Conservation (phyloP, 2,113 vertebrate species). For the Microcebus tavaratra region DNA sequence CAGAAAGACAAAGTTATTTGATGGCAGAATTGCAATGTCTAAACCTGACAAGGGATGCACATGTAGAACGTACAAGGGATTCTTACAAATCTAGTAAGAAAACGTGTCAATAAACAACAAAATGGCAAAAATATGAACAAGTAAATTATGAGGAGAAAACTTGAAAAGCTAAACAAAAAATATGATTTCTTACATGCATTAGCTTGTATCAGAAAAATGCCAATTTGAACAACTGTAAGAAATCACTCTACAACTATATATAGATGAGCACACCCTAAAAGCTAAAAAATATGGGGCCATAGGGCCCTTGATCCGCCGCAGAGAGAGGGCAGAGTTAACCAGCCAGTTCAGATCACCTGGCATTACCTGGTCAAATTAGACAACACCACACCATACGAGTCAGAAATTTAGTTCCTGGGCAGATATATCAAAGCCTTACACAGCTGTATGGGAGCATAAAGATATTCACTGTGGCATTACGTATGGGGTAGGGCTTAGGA, state of each 20-base stretch:
- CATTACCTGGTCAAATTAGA: not conserved
- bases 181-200: not conserved
- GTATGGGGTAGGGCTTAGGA: not conserved
- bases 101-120: not conserved
- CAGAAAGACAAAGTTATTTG: not conserved
- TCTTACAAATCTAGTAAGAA: not conserved
- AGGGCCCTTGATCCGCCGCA: not conserved
- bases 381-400: too few species aligned
- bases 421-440: not conserved
- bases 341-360: fast-evolving
- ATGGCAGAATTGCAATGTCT: not conserved
- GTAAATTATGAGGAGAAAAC: not conserved
- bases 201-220: not conserved
- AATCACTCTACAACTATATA: not conserved
- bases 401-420: not conserved
- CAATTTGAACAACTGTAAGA: not conserved
- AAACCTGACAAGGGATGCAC: too few species aligned
- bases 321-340: not conserved
- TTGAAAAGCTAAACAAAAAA: not conserved
- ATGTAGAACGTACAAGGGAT: not conserved
- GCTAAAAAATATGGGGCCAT: not conserved
- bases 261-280: not conserved
- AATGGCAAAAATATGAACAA: not conserved
- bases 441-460: not conserved
- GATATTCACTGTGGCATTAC: not conserved